Evolutionary conservation across 2,113 vertebrate species (phyloP), one percentile per base, ranked within the genome.

Genomic region (Ciconia boyciana): DNA sequence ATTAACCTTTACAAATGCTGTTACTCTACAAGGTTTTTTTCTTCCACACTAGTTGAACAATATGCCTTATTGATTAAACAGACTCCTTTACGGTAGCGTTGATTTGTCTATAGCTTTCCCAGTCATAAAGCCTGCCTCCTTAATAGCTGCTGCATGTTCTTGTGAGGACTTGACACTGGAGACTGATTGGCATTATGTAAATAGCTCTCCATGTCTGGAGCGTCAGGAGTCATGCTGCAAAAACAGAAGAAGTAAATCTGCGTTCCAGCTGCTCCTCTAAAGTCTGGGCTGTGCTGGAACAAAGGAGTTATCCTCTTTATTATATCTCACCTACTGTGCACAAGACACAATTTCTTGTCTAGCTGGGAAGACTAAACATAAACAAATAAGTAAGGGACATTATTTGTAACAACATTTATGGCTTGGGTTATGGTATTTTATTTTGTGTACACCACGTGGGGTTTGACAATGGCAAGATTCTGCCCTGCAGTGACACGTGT

Each of bases 1-100:
- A 98, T 98, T 98, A 98, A 98, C 98, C 97, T 98, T 98, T 98
- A 98, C 92, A 96, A 97, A 98, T 94, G 95, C 93, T 98, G 95
- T 97, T 98, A 96, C 89, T 98, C 97, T 97, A 96, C 41, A 66
- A 97, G 89, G 39, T 51, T 89, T 98, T 97, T 97, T 97, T 92
- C 90, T 84, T 93, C 94, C 94, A 93, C 87, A 66, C 72, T 72
- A 69, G 95, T 90, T 91, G 96, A 98, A 97, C 96, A 97, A 97
- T 97, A 90, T 28, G 43, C 86, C 52, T 92, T 98, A 98, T 98
- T 97, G 98, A 98, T 98, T 98, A 97, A 97, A 97, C 94, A 95
- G 58, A 87, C 60, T 95, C 55, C 92, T 97, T 95, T 96, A 89
- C 0, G 7, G 77, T 79, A 90, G 48, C 16, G 4, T 89, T 95